Conservation (phyloP, 2,113 vertebrate species). For the Seriola rivoliana region DNA sequence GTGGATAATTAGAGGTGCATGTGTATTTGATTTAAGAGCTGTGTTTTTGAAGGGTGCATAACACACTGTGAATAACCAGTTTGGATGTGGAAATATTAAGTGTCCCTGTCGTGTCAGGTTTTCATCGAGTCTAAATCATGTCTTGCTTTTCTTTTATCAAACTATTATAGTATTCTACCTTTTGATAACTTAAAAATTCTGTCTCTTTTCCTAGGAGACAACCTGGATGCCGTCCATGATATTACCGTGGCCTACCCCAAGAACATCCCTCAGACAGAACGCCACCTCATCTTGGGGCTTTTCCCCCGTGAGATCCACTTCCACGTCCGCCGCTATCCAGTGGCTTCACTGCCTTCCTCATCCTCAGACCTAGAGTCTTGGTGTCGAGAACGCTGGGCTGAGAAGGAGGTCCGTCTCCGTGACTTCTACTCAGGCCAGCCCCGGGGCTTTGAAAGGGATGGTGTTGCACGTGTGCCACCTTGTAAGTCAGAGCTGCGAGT, state of each 20-base stretch:
- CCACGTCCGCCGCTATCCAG: constrained; percentile 89
- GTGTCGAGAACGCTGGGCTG: constrained; percentile 94
- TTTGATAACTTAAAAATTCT: background rate
- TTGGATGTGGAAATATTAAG: constrained; percentile 10
- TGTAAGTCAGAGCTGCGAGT: constrained; percentile 95
- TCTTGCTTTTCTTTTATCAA: background rate
- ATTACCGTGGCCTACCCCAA: constrained; percentile 97
- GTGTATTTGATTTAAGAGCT: constrained; percentile 27
- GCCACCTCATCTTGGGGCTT: constrained; percentile 90
- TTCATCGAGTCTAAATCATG: background rate
- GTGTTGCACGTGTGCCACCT: constrained; percentile 85
- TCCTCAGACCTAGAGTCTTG: constrained; percentile 89
- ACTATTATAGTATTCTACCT: background rate
- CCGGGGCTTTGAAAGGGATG: constrained; percentile 82
- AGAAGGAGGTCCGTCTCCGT: constrained; percentile 92
- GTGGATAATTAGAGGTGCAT: constrained; percentile 34
- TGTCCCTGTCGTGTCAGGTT: constrained; percentile 1
- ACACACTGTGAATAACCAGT: background rate
- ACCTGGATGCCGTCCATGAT: constrained; percentile 95
- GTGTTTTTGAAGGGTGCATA: constrained; percentile 22
- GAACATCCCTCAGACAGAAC: constrained; percentile 96
- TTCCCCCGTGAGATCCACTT: constrained; percentile 98
- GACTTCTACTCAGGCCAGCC: constrained; percentile 88
- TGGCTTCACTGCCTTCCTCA: constrained; percentile 85
- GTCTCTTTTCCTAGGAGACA: constrained; percentile 85